Conservation (phyloP, 2,797 vertebrate genomes). For the Zalophus californianus region DNA sequence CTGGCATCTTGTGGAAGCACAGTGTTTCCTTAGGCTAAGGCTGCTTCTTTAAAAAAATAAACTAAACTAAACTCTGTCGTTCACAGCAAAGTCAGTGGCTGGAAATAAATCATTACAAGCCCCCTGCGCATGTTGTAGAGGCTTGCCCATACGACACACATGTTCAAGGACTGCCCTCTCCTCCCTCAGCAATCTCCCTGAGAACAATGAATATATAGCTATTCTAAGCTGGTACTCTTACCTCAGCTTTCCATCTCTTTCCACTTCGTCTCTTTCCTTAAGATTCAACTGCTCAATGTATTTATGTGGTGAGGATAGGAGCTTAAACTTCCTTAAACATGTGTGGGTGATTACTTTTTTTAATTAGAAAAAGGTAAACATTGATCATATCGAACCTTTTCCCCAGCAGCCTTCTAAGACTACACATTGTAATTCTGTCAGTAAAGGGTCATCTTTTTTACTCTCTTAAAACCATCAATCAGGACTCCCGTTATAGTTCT, state of each 20-base stretch:
- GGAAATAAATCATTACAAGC: slow-evolving; percentile 20
- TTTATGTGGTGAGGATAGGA: neutral
- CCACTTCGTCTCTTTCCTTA: neutral
- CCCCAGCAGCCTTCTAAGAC: slow-evolving; percentile 42
- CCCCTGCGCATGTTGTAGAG: neutral
- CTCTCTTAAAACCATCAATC: slow-evolving; percentile 62
- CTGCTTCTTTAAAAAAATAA: slow-evolving; percentile 72
- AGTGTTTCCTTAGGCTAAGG: slow-evolving; percentile 54
- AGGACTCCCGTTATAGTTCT: slow-evolving; percentile 65
- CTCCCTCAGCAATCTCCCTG: neutral
- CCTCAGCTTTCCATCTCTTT: neutral
- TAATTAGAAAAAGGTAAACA: slow-evolving; percentile 66
- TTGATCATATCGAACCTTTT: slow-evolving; percentile 63
- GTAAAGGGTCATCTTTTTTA: slow-evolving; percentile 57
- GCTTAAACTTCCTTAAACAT: slow-evolving; percentile 44
- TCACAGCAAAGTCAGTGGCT: slow-evolving; percentile 60
- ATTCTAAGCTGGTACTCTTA: neutral
- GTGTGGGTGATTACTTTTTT: slow-evolving; percentile 31
- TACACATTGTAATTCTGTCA: slow-evolving; percentile 74
- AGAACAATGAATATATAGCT: slow-evolving; percentile 9
- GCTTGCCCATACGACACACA: neutral
- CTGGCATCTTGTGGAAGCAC: slow-evolving; percentile 66
- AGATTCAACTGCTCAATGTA: neutral
- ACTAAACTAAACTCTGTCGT: slow-evolving; percentile 56
- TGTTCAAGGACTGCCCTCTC: neutral